These are phyloP conservation scores for Acyrthosiphon pisum DNA, from an alignment of 1,140 invertebrate genomes.

Conservation along the genomic window DNA sequence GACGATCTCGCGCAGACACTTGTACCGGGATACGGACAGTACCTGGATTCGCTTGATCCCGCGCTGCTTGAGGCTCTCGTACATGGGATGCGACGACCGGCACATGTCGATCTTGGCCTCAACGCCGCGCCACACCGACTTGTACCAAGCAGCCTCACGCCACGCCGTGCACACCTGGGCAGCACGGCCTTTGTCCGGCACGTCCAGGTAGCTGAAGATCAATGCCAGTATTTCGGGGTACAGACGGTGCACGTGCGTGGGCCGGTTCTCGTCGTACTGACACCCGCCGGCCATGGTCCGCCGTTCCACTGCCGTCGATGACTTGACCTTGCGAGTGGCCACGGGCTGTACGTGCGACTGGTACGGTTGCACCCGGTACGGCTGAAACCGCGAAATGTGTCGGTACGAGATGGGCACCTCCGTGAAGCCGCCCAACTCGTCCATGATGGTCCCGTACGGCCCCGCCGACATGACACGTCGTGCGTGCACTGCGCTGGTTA, in stretches of 20 bases:
- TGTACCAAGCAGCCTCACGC: conserved; percentile 89
- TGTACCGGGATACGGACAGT: conserved; percentile 73
- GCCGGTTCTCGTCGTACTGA: conserved; percentile 50
- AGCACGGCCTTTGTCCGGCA: conserved; percentile 82
- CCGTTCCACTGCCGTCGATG: conserved; percentile 28
- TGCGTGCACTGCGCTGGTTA: background rate
- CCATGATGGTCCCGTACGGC: conserved; percentile 50
- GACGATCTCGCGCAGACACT: conserved; percentile 86
- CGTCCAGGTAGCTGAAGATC: conserved; percentile 89
- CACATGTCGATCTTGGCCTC: conserved; percentile 89
- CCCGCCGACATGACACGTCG: conserved; percentile 44
- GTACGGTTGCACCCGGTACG: conserved; percentile 47
- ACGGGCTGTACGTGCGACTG: conserved; percentile 31
- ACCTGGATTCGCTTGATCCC: conserved; percentile 90
- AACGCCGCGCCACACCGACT: conserved; percentile 91
- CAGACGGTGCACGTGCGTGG: conserved; percentile 82
- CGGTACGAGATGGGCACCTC: conserved; percentile 53
- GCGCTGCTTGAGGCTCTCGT: conserved; percentile 77
- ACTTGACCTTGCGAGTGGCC: conserved; percentile 43
- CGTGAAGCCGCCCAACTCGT: conserved; percentile 50
- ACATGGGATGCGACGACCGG: conserved; percentile 68
- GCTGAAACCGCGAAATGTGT: conserved; percentile 50
- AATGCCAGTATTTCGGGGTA: conserved; percentile 92
- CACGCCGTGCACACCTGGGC: conserved; percentile 89
- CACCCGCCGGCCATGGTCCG: conserved; percentile 20